Evolutionary conservation across 2,797 vertebrate species (phyloP).

Genomic region (Macrochelys suwanniensis): DNA sequence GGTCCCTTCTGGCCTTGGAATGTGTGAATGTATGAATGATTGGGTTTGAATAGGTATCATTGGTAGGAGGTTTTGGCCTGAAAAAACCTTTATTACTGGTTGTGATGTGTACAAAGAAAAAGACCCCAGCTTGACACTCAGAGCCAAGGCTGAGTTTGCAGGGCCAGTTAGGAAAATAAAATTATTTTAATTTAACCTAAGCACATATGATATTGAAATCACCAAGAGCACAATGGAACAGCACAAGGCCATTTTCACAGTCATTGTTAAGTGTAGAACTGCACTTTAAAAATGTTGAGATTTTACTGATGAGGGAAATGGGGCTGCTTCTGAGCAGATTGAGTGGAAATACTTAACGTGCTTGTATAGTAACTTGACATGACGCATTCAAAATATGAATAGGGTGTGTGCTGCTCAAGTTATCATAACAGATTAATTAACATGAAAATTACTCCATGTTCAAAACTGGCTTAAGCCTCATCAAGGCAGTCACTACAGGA

Average conservation of each 20-base stretch:
- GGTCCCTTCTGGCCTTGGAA: not conserved
- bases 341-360: not conserved
- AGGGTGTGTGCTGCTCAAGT: not conserved
- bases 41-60: not conserved
- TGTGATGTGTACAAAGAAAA: not conserved
- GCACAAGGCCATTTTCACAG: not conserved
- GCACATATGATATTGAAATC: not conserved
- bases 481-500: not conserved
- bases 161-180: not conserved
- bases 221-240: not conserved
- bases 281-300: not conserved
- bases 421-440: not conserved
- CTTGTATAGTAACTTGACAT: not conserved
- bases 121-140: not conserved
- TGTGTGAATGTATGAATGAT: not conserved
- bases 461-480: not conserved
- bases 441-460: not conserved
- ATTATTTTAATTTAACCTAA: not conserved
- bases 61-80: not conserved
- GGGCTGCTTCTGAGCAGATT: not conserved
- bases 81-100: not conserved
- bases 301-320: not conserved
- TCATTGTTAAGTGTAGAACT: not conserved
- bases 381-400: not conserved
- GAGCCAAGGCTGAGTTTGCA: not conserved